Evolutionary conservation across 2,113 vertebrate genomes (phyloP).

Genomic region (Centropristis striata): DNA sequence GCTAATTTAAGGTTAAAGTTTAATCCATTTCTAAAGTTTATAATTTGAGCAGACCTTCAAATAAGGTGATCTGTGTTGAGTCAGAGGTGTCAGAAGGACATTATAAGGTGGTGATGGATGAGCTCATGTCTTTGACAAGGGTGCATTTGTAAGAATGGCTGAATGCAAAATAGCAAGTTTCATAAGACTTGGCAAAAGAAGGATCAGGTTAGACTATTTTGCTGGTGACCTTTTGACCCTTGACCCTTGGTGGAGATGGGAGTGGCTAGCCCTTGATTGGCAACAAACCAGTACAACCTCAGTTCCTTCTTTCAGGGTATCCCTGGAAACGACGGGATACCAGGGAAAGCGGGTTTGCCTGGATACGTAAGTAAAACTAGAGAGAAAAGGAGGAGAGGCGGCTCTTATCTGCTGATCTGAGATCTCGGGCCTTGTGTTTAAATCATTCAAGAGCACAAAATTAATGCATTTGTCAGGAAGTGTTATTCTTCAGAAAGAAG

Average conservation of each 20-base stretch:
- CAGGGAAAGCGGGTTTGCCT: constrained; percentile 91
- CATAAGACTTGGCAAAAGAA: constrained; percentile 59
- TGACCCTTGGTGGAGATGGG: constrained; percentile 76
- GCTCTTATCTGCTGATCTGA: constrained; percentile 29
- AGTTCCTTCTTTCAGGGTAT: constrained; percentile 91
- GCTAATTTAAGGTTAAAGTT: constrained; percentile 2
- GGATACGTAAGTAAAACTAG: constrained; percentile 90
- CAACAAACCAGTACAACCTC: constrained; percentile 84
- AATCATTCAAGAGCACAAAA: constrained; percentile 34
- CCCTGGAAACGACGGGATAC: constrained; percentile 93
- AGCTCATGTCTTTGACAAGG: constrained; percentile 46
- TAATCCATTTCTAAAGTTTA: background rate
- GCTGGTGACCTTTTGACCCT: constrained; percentile 62
- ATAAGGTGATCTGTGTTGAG: constrained; percentile 70
- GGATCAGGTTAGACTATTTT: constrained; percentile 49
- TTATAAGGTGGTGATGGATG: constrained; percentile 35
- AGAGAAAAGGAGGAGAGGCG: constrained; percentile 55
- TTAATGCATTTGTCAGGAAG: background rate
- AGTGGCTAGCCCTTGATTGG: constrained; percentile 75
- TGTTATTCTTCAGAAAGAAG: background rate
- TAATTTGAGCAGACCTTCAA: constrained; percentile 72
- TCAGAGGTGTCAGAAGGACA: constrained; percentile 59
- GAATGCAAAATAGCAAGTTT: constrained; percentile 20
- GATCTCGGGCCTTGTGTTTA: constrained; percentile 25
- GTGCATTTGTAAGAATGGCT: constrained; percentile 3